Evolutionary conservation across 1,140 invertebrate species (phyloP), one percentile per base, ranked within the genome.

Genomic region (Drosophila malerkotliana): DNA sequence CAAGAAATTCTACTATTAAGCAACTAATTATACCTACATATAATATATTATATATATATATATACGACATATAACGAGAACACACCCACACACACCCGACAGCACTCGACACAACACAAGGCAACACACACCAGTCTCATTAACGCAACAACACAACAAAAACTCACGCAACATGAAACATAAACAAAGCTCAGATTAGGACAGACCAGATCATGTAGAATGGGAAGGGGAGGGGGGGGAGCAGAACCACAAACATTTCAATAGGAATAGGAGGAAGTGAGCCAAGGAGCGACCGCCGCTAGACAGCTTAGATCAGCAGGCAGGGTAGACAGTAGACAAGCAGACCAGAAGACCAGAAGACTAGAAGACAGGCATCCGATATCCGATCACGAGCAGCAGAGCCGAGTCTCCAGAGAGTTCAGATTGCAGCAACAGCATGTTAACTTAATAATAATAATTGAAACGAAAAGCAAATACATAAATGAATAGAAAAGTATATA

Each of bases 31-130:
- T 87, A 87, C 73, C 77, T 77, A 77, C 84, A 88, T 87, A 87
- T 88, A 88, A 88, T 88, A 87, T 85, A 85, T 88, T 78, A 78
- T 85, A 85, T 87, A 85, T 77, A 77, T 84, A 84, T 87, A 85
- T 73, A 87, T 72, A 85, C 53, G 73, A 73, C 73, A 80, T 79
- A 83, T 81, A 81, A 71, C 59, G 49, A 71, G 53, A 79, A 62
- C 56, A 69, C 30, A 63, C 61, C 21, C 48, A 60, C 45, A 67
- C 45, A 66, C 57, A 51, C 57, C 57, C 67, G 52, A 62, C 59
- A 76, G 49, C 34, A 47, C 47, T 61, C 59, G 60, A 15, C 51
- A 53, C 51, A 24, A 52, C 18, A 59, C 51, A 62, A 21, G 21
- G 21, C 71, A 56, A 79, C 37, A 66, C 55, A 57, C 34, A 6